Base-by-base conservation (phyloP, 1,140 invertebrate genomes). In the Laodelphax striatellus region DNA sequence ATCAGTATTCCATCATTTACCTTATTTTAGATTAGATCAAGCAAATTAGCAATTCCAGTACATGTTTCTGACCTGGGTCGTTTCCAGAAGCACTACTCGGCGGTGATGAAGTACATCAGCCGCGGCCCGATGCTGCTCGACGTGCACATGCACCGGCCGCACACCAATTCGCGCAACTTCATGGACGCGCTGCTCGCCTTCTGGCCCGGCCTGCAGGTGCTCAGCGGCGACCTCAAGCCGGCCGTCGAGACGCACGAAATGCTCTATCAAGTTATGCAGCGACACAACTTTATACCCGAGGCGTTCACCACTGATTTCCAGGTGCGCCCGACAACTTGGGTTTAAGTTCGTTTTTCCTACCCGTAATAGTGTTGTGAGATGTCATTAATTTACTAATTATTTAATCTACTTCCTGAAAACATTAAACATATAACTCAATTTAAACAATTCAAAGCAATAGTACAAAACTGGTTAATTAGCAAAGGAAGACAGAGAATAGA, bases 101-200 rank as follows among this genome's bases (percentile, higher is more conserved):
- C 94, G n/a, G 84, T 99, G 44, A 98, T 97, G 94, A 96, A 97
- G 70, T 98, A 98, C 71, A 86, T 99, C 38, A 91, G 86, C 72
- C 89, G 97, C 72, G 94, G 94, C 11, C 94, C 94, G 5, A 84
- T 98, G 78, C 78, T 98, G 66, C 73, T 98, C 42, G 96, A 98
- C 73, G 96, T 99, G n/a, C 92, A 98, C 66, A 98, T 98, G 96
- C 95, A 98, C 72, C 67, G 92, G 68, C 96, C 96, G 1, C 88
- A 92, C 67, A 88, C 91, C n/a, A 93, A 92, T 71, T 91, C 94
- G 0, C 82, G 92, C 62, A 94, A 96, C 74, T 98, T 96, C 69
- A 98, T 99, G 94, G 97, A 98, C 76, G 87, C 96, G 0, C 75
- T 98, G 17, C 76, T 97, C 38, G 96, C 96, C 5, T 99, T 99